A percentile compares a stretch with the other conserved stretches of the same genome.
phyloP scores from a whole-genome alignment of 1,140 invertebrate genomes.

The Caenorhabditis inopinata region DNA sequence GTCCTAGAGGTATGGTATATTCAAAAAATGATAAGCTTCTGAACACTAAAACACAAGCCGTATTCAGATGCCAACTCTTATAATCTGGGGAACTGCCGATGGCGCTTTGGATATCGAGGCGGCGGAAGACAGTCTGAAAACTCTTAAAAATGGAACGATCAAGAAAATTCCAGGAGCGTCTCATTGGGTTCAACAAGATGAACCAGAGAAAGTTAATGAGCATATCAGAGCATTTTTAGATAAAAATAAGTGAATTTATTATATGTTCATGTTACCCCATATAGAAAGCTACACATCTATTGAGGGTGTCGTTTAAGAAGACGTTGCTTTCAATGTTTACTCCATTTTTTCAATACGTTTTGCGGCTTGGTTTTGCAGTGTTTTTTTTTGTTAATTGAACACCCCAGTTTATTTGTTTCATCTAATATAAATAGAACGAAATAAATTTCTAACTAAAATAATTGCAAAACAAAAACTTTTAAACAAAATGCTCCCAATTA shows the following conservation, averaged over 20 bases:
- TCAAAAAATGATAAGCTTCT: background rate
- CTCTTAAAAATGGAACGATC: conserved; percentile 72
- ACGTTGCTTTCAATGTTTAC: too few species aligned
- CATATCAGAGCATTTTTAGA: background rate
- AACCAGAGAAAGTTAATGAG: conserved; percentile 70
- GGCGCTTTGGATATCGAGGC: conserved; percentile 71
- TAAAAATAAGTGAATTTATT: background rate
- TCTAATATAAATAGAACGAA: too few species aligned
- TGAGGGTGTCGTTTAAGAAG: too few species aligned
- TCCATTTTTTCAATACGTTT: too few species aligned
- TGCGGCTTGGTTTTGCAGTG: too few species aligned
- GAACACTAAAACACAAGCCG: background rate
- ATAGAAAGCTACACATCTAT: too few species aligned
- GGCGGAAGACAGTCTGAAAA: conserved; percentile 73
- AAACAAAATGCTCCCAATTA: too few species aligned
- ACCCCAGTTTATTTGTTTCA: too few species aligned
- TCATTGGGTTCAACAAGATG: conserved; percentile 79
- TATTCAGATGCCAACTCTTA: conserved; percentile 70
- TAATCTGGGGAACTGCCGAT: conserved; percentile 74
- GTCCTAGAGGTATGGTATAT: background rate
- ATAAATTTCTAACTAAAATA: too few species aligned
- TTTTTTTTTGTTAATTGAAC: too few species aligned
- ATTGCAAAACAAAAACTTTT: too few species aligned
- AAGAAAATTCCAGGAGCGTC: conserved; percentile 73
- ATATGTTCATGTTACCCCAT: too few species aligned